phyloP scores from a whole-genome alignment of 1,140 invertebrate species.

The Choristoneura fumiferana region DNA sequence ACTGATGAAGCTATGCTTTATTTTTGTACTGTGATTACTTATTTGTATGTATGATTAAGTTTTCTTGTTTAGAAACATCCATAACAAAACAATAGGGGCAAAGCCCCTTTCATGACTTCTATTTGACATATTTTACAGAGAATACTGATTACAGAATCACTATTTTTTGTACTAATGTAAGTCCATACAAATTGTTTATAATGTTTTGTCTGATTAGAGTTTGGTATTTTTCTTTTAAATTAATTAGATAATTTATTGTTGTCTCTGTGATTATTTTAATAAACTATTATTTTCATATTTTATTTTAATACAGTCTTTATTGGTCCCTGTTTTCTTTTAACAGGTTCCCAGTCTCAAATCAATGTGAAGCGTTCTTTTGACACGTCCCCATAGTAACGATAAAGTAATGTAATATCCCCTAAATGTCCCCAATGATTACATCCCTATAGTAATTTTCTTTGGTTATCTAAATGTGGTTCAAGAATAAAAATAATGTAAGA shows the following conservation, averaged over 20 bases:
- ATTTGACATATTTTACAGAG: conserved; percentile 19
- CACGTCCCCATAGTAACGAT: too few species aligned
- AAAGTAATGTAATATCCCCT: too few species aligned
- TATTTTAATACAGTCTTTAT: too few species aligned
- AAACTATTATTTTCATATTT: conserved; percentile 25
- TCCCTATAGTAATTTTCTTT: too few species aligned
- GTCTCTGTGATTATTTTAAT: conserved; percentile 62
- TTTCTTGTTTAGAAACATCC: conserved; percentile 38
- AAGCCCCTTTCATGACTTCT: conserved; percentile 32
- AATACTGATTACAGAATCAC: conserved; percentile 19
- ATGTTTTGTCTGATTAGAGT: conserved; percentile 37
- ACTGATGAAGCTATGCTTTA: conserved; percentile 73
- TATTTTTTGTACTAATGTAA: conserved; percentile 24
- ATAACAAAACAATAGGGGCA: conserved; percentile 27
- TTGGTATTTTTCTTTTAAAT: conserved; percentile 45
- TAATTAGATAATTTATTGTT: conserved; percentile 57
- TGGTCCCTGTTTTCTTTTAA: too few species aligned
- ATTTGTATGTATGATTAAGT: conserved; percentile 63
- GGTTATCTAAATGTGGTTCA: too few species aligned
- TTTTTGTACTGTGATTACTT: conserved; percentile 74
- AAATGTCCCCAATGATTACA: too few species aligned
- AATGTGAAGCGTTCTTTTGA: too few species aligned
- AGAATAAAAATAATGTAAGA: too few species aligned
- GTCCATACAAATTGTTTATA: conserved; percentile 28
- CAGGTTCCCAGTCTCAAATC: too few species aligned